Base-by-base conservation (phyloP, 2,888 invertebrate species). In the Brachyptera risi region DNA sequence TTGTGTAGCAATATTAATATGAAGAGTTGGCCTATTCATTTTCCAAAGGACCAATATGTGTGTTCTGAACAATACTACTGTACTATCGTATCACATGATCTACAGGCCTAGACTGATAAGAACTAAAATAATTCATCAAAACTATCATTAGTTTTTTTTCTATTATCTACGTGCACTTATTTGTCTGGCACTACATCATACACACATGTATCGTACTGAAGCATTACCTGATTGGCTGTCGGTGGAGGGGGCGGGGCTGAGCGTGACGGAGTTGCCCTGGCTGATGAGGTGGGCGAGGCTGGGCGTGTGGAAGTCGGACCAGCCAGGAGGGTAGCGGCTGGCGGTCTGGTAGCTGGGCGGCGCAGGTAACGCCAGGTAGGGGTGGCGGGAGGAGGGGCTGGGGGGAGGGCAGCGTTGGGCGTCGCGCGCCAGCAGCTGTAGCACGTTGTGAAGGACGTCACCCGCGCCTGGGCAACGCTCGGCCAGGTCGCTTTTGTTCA, bases 401-500 rank as follows among this genome's bases (percentile, higher is more conserved):
- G 87, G 90, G 37, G 90, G 92, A 67, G 89, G 81, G 73, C 88
- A 87, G 78, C 86, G 83, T 68, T 90, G 88, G 65, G 89, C 87
- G 73, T 92, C 90, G 40, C 90, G 84, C 59, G 92, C 87, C 63
- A 94, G 78, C 81, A 94, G 87, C 74, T 92, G 90, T 49, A 96
- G 81, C 31, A 94, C 92, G 77, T 96, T 96, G 79, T 93, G 94
- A 65, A 96, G 79, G 19, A 96, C 90, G 74, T 96, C 96, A 1
- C 96, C 96, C 31, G 93, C 92, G 19, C 92, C 90, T 0, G 96
- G 95, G 68, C 93, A 92, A 61, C 96, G 82, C 72, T 95, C 94
- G 24, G 90, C 90, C 68, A 96, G 83, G 76, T 96, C 96, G 15
- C 85, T 86, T 74, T 95, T 89, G 50, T 91, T 95, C 66, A 96